Evolutionary conservation across 2,888 invertebrate species (phyloP), one percentile per base, ranked within the genome.

Genomic region (Ophion slaviceki): DNA sequence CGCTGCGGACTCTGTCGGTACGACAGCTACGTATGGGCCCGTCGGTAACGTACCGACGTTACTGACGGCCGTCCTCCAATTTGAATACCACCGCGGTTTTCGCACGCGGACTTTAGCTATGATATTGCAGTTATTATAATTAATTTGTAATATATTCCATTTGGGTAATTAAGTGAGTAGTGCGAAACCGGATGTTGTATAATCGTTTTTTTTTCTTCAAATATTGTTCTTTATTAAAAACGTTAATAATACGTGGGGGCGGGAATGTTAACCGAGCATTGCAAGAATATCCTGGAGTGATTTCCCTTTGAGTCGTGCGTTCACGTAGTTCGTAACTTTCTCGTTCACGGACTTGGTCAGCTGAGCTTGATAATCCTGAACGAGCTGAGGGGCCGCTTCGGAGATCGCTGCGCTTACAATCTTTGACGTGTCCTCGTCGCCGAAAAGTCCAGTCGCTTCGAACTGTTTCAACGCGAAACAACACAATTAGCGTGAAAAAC

Each of bases 371-470:
- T 89, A 89, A n/a, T 89, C 88, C 0, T 67, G 17, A 14, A 93
- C 0, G 3, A 89, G 1, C 7, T 88, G 62, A 0, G 91, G 90
- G 2, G 67, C 61, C 24, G 89, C 57, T 2, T 92, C 89, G 17
- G 90, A 87, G 5, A 91, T 24, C 0, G 88, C 47, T 0, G 70
- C 32, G 80, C 92, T 91, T 5, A 91, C 0, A 1, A 90, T 5
- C 1, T 67, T 28, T 1, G 92, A 92, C 0, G 88, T 0, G 0
- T 89, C 86, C 0, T 90, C 85, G 64, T 92, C 89, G 24, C 89
- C 0, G 84, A 59, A 89, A 1, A 93, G 36, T 59, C 93, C 92
- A 0, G 88, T 91, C 2, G 87, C 71, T 8, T 68, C 32, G 5
- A 87, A 20, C 88, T 89, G 75, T 40, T 24, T 6, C 62, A 24